Evolutionary conservation across 2,888 invertebrate genomes (phyloP).

Genomic region (Scaptomyza parva): DNA sequence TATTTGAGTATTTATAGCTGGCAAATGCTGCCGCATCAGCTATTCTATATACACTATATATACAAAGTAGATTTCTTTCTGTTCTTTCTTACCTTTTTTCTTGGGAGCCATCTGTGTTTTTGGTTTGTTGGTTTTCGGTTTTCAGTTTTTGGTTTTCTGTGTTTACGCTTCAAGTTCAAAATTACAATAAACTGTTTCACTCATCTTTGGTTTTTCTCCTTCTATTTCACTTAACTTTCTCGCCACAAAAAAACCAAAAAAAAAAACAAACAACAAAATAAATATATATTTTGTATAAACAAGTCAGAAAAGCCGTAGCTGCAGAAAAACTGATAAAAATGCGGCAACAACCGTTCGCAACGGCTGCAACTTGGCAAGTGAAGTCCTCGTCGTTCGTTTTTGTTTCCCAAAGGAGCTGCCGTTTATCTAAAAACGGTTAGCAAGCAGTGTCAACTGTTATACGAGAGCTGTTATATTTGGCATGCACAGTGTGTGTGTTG

Average conservation of each 20-base stretch:
- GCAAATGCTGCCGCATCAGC: slow-evolving; percentile 6
- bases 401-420: slow-evolving; percentile 13
- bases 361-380: slow-evolving; percentile 49
- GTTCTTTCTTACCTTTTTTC: slow-evolving; percentile 26
- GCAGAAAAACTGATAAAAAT: not conserved
- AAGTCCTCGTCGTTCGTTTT: slow-evolving; percentile 10
- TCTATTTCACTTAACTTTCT: slow-evolving; percentile 12
- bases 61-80: not conserved
- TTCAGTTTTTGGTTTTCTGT: too few species aligned
- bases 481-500: not conserved
- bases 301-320: not conserved
- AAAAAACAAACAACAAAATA: slow-evolving; percentile 8
- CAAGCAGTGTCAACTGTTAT: slow-evolving; percentile 49
- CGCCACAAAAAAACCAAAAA: slow-evolving; percentile 32
- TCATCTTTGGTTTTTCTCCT: slow-evolving; percentile 5
- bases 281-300: not conserved
- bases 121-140: too few species aligned
- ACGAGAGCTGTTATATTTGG: slow-evolving; percentile 22
- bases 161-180: slow-evolving; percentile 13
- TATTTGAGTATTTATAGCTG: slow-evolving; percentile 13
- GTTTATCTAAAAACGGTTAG: slow-evolving; percentile 7
- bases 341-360: slow-evolving; percentile 43
- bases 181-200: slow-evolving; percentile 15
- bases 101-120: slow-evolving; percentile 22
- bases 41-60: not conserved